Evolutionary conservation across 2,888 invertebrate genomes (phyloP).

Genomic region (Chrysolina americana): DNA sequence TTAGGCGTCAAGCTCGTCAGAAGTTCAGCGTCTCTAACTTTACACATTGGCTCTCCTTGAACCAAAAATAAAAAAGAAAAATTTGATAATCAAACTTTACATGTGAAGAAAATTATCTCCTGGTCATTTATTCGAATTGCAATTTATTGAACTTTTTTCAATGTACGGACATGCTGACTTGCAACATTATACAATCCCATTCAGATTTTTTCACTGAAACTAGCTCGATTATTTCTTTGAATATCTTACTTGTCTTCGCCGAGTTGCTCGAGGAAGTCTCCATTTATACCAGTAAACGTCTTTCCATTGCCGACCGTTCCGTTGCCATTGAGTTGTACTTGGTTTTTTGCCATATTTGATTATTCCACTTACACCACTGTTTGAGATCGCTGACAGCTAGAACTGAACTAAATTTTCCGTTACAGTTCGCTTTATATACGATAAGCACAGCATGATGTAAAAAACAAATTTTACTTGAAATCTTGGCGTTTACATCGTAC

Average conservation of each 20-base stretch:
- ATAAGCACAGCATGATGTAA: conserved; percentile 23
- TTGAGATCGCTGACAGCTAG: conserved; percentile 17
- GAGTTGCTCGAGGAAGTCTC: not conserved
- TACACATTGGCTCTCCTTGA: no score
- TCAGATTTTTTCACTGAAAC: no score
- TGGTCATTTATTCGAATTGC: no score
- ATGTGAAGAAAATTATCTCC: no score
- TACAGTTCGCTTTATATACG: conserved; percentile 24
- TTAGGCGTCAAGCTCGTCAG: no score
- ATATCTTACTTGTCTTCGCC: conserved; percentile 11
- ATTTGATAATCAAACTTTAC: no score
- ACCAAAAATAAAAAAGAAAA: no score
- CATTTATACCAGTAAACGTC: not conserved
- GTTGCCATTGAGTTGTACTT: not conserved
- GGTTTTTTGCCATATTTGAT: conserved; percentile 16
- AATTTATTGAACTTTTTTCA: no score
- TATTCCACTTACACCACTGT: conserved; percentile 10
- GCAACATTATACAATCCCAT: no score
- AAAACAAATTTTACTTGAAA: conserved; percentile 27
- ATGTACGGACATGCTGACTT: no score
- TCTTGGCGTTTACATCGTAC: not conserved
- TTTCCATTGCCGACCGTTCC: not conserved
- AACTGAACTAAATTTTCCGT: conserved; percentile 25
- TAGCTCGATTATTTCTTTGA: not conserved
- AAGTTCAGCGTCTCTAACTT: no score